These are phyloP conservation scores for Cantharis lateralis DNA, from an alignment of 2,888 invertebrate genomes.

Conservation along the genomic window DNA sequence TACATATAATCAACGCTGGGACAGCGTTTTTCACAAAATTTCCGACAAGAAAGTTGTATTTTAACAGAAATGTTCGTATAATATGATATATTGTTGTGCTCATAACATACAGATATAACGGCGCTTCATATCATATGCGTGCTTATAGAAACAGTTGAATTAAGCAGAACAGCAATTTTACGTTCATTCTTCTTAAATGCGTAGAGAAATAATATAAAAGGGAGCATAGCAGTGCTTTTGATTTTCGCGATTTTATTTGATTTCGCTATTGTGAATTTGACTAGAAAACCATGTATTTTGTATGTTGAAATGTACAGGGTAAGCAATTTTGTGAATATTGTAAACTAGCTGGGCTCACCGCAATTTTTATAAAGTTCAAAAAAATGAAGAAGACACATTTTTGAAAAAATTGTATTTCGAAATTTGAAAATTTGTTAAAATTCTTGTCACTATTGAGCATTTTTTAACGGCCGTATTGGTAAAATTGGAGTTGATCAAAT, in stretches of 20 bases:
- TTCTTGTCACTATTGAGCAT: no score
- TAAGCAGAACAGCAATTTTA: background rate
- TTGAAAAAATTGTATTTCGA: no score
- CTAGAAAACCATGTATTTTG: no score
- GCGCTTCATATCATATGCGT: background rate
- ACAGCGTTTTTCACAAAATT: background rate
- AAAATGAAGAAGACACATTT: no score
- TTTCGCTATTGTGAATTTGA: background rate
- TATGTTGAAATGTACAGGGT: no score
- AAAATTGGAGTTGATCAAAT: no score
- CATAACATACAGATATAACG: background rate
- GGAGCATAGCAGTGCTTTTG: background rate
- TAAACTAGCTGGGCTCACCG: no score
- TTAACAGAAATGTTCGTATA: background rate
- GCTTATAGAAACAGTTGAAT: background rate
- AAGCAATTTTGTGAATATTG: no score
- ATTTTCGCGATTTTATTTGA: background rate
- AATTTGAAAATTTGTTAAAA: no score
- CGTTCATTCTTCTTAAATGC: background rate
- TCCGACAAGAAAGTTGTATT: background rate
- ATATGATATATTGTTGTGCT: background rate
- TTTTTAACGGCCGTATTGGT: no score
- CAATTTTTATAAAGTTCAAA: no score
- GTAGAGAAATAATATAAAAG: background rate
- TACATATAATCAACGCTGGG: background rate